These are phyloP conservation scores for Cybosia mesomella DNA, from an alignment of 2,888 invertebrate genomes.

Conservation along the genomic window DNA sequence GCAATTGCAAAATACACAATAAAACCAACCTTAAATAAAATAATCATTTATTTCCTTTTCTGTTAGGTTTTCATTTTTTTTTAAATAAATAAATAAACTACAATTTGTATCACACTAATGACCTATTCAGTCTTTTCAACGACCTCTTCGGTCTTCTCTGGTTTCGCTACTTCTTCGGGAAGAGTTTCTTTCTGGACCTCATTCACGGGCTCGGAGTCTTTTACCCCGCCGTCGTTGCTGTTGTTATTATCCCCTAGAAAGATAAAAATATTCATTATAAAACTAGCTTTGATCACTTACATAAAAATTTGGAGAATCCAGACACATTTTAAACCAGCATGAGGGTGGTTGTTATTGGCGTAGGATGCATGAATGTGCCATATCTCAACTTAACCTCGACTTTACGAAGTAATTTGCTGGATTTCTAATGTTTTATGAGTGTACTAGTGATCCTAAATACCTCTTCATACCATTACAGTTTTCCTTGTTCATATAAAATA, in stretches of 20 bases:
- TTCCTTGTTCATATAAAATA: no score
- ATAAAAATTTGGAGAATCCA: neutral
- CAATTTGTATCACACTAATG: conserved; percentile 64
- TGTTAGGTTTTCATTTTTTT: conserved; percentile 45
- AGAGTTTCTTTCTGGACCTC: conserved; percentile 36
- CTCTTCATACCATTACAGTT: no score
- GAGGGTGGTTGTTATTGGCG: neutral
- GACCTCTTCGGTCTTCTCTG: conserved; percentile 51
- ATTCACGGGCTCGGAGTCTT: conserved; percentile 45
- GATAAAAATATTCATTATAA: conserved; percentile 6
- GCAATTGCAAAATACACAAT: no score
- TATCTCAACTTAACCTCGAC: no score
- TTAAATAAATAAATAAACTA: conserved; percentile 59
- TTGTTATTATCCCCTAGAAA: conserved; percentile 71
- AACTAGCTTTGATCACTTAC: neutral
- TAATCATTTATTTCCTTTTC: conserved; percentile 43
- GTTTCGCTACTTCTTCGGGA: conserved; percentile 48
- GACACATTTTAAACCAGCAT: neutral
- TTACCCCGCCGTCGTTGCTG: conserved; percentile 60
- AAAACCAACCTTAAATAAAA: conserved; percentile 25
- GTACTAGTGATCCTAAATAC: no score
- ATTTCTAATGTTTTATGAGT: no score
- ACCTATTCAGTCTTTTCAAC: conserved; percentile 76
- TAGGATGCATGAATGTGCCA: neutral
- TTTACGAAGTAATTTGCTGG: no score